Evolutionary conservation across 2,888 invertebrate species (phyloP), one percentile per base, ranked within the genome.

Genomic region (Notocelia uddmanniana): DNA sequence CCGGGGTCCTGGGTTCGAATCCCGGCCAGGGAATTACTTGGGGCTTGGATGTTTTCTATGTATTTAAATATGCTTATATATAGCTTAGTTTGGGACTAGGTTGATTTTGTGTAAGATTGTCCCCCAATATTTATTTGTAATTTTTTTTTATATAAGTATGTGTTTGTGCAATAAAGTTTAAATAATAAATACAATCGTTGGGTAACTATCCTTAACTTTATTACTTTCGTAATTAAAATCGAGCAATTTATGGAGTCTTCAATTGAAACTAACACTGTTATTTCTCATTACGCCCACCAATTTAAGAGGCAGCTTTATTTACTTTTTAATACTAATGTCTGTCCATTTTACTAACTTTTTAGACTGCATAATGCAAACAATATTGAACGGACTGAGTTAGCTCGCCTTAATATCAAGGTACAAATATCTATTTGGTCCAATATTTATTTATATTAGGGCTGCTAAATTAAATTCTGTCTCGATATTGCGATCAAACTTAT

Each of bases 371-470:
- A 70, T 58, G 23, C 50, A 69, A 48, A 50, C 45, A 70, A 64
- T 70, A 59, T 41, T 13, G 31, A 18, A 23, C 57, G 58, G 70
- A 26, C 41, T 52, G 26, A 37, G 41, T 52, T 52, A 41, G 26
- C n/a, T 58, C 23, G 19, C 69, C 50, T 52, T 58, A 58, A 70
- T 69, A 69, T 64, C 19, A 64, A 64, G 45, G 55, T 70, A 64
- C 58, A 58, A 37, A 23, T 55, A 48, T 63, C 37, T 57, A 37
- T 23, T 55, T 50, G 15, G 63, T 11, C 57, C 50, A 48, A 64
- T 64, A 64, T 70, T 64, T 64, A 70, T 64, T 70, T 52, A 59
- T 70, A 58, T 69, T 57, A 50, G 23, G 58, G 10, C 63, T 57
- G 57, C 19, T 50, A 31, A 50, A 70, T 64, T 69, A 70, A 19